A percentile compares a stretch with the other conserved stretches of the same genome.
Conservation (phyloP, 2,797 vertebrate species). For the Phrynocephalus forsythii region DNA sequence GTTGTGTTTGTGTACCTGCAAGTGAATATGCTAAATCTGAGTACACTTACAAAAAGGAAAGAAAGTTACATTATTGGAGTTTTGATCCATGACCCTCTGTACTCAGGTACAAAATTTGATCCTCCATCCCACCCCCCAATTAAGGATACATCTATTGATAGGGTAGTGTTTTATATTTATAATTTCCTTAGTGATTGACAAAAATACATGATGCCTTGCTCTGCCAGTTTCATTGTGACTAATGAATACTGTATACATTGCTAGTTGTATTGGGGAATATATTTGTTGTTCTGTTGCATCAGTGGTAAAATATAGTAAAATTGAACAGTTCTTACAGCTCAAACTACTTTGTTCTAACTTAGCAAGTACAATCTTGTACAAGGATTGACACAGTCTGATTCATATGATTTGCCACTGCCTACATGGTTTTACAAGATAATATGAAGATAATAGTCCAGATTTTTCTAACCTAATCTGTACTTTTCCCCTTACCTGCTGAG, state of each 20-base stretch:
- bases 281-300: not conserved
- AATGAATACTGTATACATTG: not conserved
- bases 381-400: too few species aligned
- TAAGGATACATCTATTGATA: not conserved
- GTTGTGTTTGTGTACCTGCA: not conserved
- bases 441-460: too few species aligned
- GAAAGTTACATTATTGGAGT: not conserved
- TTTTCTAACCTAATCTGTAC: too few species aligned
- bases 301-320: not conserved
- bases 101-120: not conserved
- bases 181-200: not conserved
- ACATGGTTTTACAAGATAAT: too few species aligned
- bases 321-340: not conserved
- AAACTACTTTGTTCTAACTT: not conserved
- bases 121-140: not conserved
- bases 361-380: not conserved
- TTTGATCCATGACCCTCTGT: not conserved
- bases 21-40: not conserved
- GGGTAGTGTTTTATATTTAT: not conserved
- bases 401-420: too few species aligned
- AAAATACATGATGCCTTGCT: not conserved
- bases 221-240: not conserved
- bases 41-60: too few species aligned
- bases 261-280: conserved; percentile 7
- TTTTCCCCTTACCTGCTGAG: too few species aligned